Evolutionary conservation across 2,888 invertebrate genomes (phyloP).

Genomic region (Imbricaverruca yamaguchii): DNA sequence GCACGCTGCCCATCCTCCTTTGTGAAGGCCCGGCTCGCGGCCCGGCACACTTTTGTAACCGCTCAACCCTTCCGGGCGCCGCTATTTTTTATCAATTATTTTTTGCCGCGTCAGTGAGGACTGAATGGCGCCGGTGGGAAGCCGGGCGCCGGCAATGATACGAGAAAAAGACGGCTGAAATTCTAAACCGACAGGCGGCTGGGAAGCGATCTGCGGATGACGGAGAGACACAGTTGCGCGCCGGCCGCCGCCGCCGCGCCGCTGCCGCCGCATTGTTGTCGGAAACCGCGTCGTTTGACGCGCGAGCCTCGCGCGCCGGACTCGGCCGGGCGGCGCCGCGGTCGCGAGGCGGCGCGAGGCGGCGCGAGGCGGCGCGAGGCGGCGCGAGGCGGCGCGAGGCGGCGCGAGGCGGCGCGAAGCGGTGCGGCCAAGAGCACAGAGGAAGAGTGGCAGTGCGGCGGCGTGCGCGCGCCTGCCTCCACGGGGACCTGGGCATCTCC

Average conservation of each 20-base stretch:
- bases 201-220: constrained; percentile 1
- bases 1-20: constrained; percentile 12
- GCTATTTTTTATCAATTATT: constrained; percentile 21
- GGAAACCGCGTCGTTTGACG: too few relatives aligned
- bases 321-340: too few relatives aligned
- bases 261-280: background rate
- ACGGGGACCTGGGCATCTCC: background rate
- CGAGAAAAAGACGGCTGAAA: background rate
- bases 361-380: too few relatives aligned
- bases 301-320: too few relatives aligned
- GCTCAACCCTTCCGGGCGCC: constrained; percentile 16
- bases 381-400: too few relatives aligned
- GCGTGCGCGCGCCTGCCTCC: too few relatives aligned
- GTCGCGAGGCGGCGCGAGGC: too few relatives aligned
- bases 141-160: background rate
- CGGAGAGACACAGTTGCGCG: constrained; percentile 6
- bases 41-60: constrained; percentile 7
- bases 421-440: too few relatives aligned
- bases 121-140: constrained; percentile 12
- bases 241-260: background rate
- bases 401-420: too few relatives aligned
- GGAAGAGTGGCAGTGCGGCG: too few relatives aligned
- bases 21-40: background rate
- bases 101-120: constrained; percentile 12
- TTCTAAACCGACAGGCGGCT: background rate